These are phyloP conservation scores for Plutella xylostella DNA, from an alignment of 2,888 invertebrate species.

Conservation along the genomic window DNA sequence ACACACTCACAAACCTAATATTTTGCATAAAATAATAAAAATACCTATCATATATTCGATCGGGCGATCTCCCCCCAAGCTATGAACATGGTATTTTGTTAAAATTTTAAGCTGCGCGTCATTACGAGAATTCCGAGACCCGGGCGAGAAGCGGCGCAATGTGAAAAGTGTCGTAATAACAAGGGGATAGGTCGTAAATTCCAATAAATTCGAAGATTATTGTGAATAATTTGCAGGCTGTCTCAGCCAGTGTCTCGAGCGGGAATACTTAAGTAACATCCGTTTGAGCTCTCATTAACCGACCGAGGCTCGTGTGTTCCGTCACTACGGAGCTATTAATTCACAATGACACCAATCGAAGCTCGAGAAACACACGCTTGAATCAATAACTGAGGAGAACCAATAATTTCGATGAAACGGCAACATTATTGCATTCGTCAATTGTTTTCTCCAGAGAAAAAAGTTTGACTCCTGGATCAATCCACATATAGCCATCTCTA, in stretches of 20 bases:
- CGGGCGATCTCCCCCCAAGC: conserved; percentile 53
- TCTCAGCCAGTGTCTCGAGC: conserved; percentile 55
- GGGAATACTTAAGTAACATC: conserved; percentile 49
- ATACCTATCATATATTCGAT: conserved; percentile 53
- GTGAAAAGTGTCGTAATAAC: conserved; percentile 47
- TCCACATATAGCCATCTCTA: too few relatives aligned
- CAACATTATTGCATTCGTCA: too few relatives aligned
- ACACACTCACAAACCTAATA: not conserved
- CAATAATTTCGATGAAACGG: too few relatives aligned
- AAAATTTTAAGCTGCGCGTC: too few relatives aligned
- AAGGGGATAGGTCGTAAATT: conserved; percentile 48
- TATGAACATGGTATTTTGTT: conserved; percentile 22
- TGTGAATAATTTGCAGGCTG: conserved; percentile 57
- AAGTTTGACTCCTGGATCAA: too few relatives aligned
- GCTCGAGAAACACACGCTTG: too few relatives aligned
- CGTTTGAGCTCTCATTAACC: conserved; percentile 33
- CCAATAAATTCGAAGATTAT: conserved; percentile 41
- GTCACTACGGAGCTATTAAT: too few relatives aligned
- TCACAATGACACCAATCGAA: too few relatives aligned
- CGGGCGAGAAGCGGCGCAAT: conserved; percentile 38
- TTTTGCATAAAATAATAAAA: conserved; percentile 57
- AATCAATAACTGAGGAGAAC: too few relatives aligned
- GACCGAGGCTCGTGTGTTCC: too few relatives aligned
- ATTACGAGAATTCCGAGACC: conserved; percentile 50
- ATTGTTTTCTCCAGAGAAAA: too few relatives aligned